A percentile compares a stretch with the other conserved stretches of the same genome.
phyloP scores from a whole-genome alignment of 2,888 invertebrate genomes.

The Dimorphilus gyrociliatus region DNA sequence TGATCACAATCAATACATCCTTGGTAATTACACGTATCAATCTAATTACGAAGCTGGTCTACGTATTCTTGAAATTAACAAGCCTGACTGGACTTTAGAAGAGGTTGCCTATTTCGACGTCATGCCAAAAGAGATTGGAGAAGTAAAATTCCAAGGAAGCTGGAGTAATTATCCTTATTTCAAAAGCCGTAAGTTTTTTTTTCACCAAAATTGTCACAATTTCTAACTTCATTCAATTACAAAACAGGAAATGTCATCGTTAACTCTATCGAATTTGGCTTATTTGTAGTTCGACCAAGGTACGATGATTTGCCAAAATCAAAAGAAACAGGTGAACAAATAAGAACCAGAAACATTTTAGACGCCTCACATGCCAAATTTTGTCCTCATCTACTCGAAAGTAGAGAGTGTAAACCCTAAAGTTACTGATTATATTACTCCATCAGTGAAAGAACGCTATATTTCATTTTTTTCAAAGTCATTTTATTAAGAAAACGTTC shows the following conservation, averaged over 20 bases:
- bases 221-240: neutral
- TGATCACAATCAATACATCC: slow-evolving; percentile 8
- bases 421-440: no score
- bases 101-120: slow-evolving; percentile 7
- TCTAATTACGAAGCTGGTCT: slow-evolving; percentile 9
- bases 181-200: no score
- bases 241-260: slow-evolving; percentile 6
- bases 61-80: slow-evolving; percentile 7
- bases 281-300: slow-evolving; percentile 6
- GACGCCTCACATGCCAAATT: slow-evolving; percentile 1
- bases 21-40: slow-evolving; percentile 7
- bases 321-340: neutral
- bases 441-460: no score
- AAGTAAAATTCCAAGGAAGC: slow-evolving; percentile 6
- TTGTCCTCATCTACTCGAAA: slow-evolving; percentile 3
- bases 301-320: no score
- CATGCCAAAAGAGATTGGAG: slow-evolving; percentile 2
- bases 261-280: slow-evolving; percentile 6
- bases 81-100: slow-evolving; percentile 1
- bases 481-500: no score
- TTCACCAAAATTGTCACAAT: no score
- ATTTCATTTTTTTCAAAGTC: no score
- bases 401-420: neutral
- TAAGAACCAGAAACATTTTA: neutral
- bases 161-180: slow-evolving; percentile 9